Evolutionary conservation across 2,888 invertebrate species (phyloP), one percentile per base, ranked within the genome.

Genomic region (Eupsilia transversa): DNA sequence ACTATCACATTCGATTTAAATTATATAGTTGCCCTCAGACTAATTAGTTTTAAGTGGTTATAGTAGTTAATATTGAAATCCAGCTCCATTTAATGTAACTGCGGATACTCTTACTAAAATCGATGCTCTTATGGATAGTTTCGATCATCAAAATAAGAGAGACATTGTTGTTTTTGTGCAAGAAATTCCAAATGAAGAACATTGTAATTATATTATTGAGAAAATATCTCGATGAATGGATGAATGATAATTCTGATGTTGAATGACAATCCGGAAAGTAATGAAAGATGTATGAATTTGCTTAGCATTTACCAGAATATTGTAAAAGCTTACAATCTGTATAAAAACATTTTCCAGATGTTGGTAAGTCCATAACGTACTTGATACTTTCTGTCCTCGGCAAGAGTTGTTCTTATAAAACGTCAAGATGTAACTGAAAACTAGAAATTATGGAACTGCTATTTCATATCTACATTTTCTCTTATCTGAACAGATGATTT

Each of bases 301-400:
- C 52, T 66, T 23, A 30, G 23, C 0, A 46, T 35, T 12, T 83
- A 76, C 17, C n/a, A 60, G n/a, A 66, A 73, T 46, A 79, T 86
- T 63, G 38, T 80, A 14, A 56, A 79, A 14, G 56, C 80, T 20
- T 81, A 74, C 23, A 49, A 64, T 35, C 33, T 86, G 2, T 81
- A 66, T 10, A 72, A 74, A 30, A 57, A 59, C 7, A 43, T 74
- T 3, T 83, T 85, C 63, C 77, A 79, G 69, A 10, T 59, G 23
- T 43, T 75, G 79, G 87, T 86, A 67, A 84, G 65, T 63, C 27
- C n/a, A n/a, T n/a, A n/a, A n/a, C n/a, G 17, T 27, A 10, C 0
- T 38, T 38, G 9, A 38, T 23, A 9, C 49, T 49, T 23, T 49
- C 23, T 49, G 6, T 49, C 23, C 23, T 7, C 49, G 0, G 20